Evolutionary conservation across 2,888 invertebrate genomes (phyloP).

Genomic region (Drosophila vallismaia): DNA sequence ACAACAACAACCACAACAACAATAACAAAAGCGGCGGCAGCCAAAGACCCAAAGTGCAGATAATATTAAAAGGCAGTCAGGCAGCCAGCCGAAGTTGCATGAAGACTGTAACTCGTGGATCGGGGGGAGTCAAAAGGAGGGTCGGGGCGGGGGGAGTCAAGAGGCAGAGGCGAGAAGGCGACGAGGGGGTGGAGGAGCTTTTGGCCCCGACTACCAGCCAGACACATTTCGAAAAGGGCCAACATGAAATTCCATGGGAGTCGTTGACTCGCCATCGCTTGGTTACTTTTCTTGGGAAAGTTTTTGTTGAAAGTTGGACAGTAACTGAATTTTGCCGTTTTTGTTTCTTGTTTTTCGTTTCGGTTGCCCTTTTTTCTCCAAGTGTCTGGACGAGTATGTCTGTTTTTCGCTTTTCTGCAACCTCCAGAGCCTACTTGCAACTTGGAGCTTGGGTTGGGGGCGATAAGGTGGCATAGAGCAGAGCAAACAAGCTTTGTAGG

Average conservation of each 20-base stretch:
- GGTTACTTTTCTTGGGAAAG: conserved; percentile 77
- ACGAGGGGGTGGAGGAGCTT: conserved; percentile 51
- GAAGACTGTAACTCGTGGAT: conserved; percentile 17
- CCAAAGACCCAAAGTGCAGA: conserved; percentile 75
- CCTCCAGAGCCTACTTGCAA: conserved; percentile 21
- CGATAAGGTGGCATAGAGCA: conserved; percentile 45
- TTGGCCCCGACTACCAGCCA: conserved; percentile 56
- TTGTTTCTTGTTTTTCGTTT: conserved; percentile 27
- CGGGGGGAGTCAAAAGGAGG: conserved; percentile 3
- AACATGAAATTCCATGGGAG: conserved; percentile 81
- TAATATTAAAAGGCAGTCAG: conserved; percentile 75
- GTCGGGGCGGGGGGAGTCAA: conserved; percentile 27
- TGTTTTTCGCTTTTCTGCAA: conserved; percentile 38
- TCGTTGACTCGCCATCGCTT: conserved; percentile 79
- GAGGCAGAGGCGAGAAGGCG: conserved; percentile 15
- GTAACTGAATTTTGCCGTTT: conserved; percentile 53
- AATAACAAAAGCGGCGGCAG: conserved; percentile 61
- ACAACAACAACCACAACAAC: conserved; percentile 29
- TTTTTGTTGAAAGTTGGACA: conserved; percentile 73
- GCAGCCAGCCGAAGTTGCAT: conserved; percentile 25
- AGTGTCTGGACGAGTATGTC: not conserved
- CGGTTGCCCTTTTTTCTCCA: conserved; percentile 1
- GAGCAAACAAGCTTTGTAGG: conserved; percentile 32
- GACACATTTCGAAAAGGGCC: conserved; percentile 78
- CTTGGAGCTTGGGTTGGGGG: conserved; percentile 17